Conservation (phyloP, 1,140 invertebrate genomes). For the Rhysida immarginata region DNA sequence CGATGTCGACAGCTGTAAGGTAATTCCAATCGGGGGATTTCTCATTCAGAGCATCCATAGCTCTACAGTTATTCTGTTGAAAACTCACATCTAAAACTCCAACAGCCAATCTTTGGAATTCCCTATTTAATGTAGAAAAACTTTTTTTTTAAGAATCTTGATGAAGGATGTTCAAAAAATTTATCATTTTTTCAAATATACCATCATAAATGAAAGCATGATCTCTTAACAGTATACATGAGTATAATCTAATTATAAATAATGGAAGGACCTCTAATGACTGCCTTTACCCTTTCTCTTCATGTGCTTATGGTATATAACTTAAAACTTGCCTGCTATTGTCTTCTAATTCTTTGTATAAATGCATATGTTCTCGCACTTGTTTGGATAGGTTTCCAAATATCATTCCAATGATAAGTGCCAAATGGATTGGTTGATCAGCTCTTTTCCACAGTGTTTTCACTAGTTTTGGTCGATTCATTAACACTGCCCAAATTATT, state of each 20-base stretch:
- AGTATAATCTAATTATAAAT: too few relatives aligned
- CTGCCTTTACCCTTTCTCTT: too few relatives aligned
- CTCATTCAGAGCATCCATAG: conserved; percentile 27
- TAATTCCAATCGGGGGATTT: conserved; percentile 29
- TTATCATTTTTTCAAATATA: too few relatives aligned
- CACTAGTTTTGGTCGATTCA: conserved; percentile 26
- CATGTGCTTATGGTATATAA: too few relatives aligned
- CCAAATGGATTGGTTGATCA: conserved; percentile 32
- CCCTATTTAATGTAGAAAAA: too few relatives aligned
- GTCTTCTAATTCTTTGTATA: conserved; percentile 19
- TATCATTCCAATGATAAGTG: conserved; percentile 26
- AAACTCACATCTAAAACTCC: conserved; percentile 30
- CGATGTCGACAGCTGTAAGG: conserved; percentile 23
- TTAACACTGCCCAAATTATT: conserved; percentile 16
- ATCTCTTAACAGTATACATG: too few relatives aligned
- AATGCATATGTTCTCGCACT: conserved; percentile 16
- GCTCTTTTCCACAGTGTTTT: conserved; percentile 32
- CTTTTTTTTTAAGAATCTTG: too few relatives aligned
- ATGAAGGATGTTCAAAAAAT: too few relatives aligned
- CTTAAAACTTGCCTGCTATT: conserved; percentile 14
- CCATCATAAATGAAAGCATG: too few relatives aligned
- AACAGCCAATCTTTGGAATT: conserved; percentile 31
- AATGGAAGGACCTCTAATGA: too few relatives aligned
- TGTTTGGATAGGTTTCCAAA: conserved; percentile 18
- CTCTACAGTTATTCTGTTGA: conserved; percentile 23